A percentile compares a stretch with the other conserved stretches of the same genome.
These are phyloP conservation scores for Drosophila subquinaria DNA, from an alignment of 2,888 invertebrate species.

Conservation along the genomic window DNA sequence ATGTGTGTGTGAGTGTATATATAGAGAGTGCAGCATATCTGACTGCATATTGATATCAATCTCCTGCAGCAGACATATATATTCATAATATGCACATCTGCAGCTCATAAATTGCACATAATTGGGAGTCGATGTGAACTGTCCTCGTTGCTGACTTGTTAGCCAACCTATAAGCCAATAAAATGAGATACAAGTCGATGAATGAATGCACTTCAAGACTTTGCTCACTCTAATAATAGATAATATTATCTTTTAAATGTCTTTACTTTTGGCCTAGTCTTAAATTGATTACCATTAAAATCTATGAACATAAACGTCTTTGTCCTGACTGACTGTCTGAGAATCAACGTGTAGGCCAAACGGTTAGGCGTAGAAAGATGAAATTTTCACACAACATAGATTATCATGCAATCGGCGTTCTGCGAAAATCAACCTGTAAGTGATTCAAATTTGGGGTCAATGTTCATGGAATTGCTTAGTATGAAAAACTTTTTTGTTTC, in stretches of 20 bases:
- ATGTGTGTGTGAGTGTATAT: background rate
- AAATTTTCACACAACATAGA: too few relatives aligned
- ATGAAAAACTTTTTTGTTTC: too few relatives aligned
- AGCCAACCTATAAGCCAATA: slow-evolving; percentile 10
- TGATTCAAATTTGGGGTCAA: too few relatives aligned
- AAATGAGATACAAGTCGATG: background rate
- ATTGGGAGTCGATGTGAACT: slow-evolving; percentile 20
- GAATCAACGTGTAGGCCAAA: too few relatives aligned
- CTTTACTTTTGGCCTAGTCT: background rate
- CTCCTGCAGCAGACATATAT: slow-evolving; percentile 11
- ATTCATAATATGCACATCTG: background rate
- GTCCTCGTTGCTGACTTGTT: slow-evolving; percentile 14
- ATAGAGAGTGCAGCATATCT: slow-evolving; percentile 24
- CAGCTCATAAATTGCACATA: slow-evolving; percentile 14
- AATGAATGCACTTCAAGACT: background rate
- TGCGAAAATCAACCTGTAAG: too few relatives aligned
- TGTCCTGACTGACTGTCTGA: too few relatives aligned
- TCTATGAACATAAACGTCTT: too few relatives aligned
- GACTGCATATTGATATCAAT: slow-evolving; percentile 34
- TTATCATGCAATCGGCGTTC: too few relatives aligned
- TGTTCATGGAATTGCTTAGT: too few relatives aligned
- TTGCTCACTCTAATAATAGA: background rate
- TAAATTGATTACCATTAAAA: background rate
- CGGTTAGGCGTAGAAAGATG: too few relatives aligned
- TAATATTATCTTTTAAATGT: background rate